Base-by-base conservation (phyloP, 2,113 vertebrate genomes). In the Hippocampus abdominalis region DNA sequence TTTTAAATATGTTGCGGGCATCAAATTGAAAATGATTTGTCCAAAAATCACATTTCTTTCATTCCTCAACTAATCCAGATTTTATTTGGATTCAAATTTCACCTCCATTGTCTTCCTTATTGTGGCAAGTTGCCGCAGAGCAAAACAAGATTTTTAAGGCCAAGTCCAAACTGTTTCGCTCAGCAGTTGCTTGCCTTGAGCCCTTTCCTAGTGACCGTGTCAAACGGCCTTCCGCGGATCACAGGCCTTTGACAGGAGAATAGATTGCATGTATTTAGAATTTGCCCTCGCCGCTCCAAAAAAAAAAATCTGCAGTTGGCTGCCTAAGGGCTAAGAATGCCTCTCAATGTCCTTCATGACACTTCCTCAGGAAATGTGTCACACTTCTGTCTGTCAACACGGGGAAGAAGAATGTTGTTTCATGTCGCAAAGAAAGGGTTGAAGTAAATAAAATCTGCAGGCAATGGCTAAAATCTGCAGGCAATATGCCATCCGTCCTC, bases 231-330 rank as follows among this genome's bases (percentile, higher is more conserved):
- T 82, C 67, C 25, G 76, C 40, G 75, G 82, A 84, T 86, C 80
- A 73, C 10, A 69, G 78, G 61, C 78, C 79, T 86, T 76, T 88
- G 86, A 90, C 89, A 89, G 83, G 64, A 81, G 77, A 87, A 89
- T 79, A 87, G 83, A 90, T 90, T 85, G 81, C 73, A 87, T 83
- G 82, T 87, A 82, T 89, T 89, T 90, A 81, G 81, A 76, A 81
- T 84, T 83, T 73, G 65, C 71, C 73, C 54, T 72, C 75, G 62
- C 71, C 74, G 48, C 72, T 39, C 54, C 54, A 4, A 49, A 81
- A 77, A 84, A 81, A 79, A 85, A 80, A 84, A 81, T 73, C 76
- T 64, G 72, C 81, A 76, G 78, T 80, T 68, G 63, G n/a, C 66
- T 70, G 78, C 84, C 80, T 23, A 44, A 79, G 79, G 88, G 76